phyloP scores from a whole-genome alignment of 2,888 invertebrate genomes.

The Pimpla rufipes region DNA sequence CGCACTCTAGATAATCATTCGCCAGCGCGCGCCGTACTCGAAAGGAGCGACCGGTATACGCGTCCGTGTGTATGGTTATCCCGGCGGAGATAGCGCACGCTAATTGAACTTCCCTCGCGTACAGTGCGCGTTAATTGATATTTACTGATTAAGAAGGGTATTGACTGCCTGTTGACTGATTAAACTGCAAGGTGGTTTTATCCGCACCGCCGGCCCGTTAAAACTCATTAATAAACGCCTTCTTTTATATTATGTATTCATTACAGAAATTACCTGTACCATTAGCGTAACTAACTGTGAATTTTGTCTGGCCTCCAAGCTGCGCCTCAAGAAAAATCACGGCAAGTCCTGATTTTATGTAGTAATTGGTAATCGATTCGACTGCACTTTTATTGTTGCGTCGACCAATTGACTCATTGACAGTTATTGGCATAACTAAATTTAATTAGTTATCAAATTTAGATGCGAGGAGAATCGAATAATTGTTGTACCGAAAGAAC shows the following conservation, averaged over 20 bases:
- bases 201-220: constrained; percentile 30
- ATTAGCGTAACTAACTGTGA: background rate
- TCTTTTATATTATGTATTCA: constrained; percentile 58
- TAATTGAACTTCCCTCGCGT: constrained; percentile 55
- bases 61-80: background rate
- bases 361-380: too few species aligned
- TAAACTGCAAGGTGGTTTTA: background rate
- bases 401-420: too few species aligned
- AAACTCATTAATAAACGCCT: constrained; percentile 65
- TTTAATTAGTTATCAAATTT: too few species aligned
- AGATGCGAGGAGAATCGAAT: too few species aligned
- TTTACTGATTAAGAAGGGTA: constrained; percentile 31
- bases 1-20: constrained; percentile 59
- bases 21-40: constrained; percentile 10
- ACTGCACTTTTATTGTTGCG: too few species aligned
- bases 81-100: constrained; percentile 19
- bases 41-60: constrained; percentile 21
- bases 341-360: too few species aligned
- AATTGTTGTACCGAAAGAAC: too few species aligned
- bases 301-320: background rate
- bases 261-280: background rate
- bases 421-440: too few species aligned
- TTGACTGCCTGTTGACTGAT: constrained; percentile 28
- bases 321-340: background rate
- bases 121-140: constrained; percentile 44